Conservation (phyloP, 1,140 invertebrate genomes). For the Euura lappo region DNA sequence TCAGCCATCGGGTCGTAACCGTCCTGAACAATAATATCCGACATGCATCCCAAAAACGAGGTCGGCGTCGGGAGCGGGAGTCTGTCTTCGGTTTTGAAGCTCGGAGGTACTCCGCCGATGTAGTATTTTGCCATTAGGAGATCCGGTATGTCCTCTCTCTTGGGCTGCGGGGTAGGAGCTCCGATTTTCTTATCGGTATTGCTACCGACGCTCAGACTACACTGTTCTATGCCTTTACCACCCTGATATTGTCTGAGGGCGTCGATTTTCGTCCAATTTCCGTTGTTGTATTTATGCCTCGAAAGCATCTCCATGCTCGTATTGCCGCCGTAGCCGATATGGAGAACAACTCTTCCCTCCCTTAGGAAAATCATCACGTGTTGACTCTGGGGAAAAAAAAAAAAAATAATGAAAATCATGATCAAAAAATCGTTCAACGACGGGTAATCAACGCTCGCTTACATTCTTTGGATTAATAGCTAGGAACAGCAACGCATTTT, state of each 20-base stretch:
- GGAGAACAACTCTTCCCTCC: conserved; percentile 77
- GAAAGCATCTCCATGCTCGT: conserved; percentile 71
- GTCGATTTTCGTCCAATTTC: conserved; percentile 79
- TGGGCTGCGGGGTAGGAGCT: conserved; percentile 66
- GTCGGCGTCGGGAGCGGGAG: conserved; percentile 57
- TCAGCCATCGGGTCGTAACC: conserved; percentile 69
- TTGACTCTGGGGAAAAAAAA: conserved; percentile 66
- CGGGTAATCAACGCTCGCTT: conserved; percentile 31
- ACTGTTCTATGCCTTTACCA: conserved; percentile 59
- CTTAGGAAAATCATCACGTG: conserved; percentile 79
- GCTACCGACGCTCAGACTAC: conserved; percentile 68
- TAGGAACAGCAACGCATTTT: conserved; percentile 86
- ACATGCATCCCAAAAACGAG: conserved; percentile 83
- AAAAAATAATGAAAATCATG: background rate
- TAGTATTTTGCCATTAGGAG: conserved; percentile 70
- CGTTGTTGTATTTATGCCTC: conserved; percentile 79
- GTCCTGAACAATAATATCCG: conserved; percentile 76
- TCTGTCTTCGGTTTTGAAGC: conserved; percentile 52
- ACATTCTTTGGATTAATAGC: conserved; percentile 75
- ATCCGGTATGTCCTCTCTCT: conserved; percentile 69
- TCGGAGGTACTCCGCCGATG: conserved; percentile 82
- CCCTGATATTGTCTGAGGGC: conserved; percentile 61
- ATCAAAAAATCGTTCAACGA: conserved; percentile 16
- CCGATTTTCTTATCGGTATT: conserved; percentile 73
- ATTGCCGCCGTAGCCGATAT: conserved; percentile 73